Conservation (phyloP, 2,888 invertebrate species). For the Oscheius sp. region DNA sequence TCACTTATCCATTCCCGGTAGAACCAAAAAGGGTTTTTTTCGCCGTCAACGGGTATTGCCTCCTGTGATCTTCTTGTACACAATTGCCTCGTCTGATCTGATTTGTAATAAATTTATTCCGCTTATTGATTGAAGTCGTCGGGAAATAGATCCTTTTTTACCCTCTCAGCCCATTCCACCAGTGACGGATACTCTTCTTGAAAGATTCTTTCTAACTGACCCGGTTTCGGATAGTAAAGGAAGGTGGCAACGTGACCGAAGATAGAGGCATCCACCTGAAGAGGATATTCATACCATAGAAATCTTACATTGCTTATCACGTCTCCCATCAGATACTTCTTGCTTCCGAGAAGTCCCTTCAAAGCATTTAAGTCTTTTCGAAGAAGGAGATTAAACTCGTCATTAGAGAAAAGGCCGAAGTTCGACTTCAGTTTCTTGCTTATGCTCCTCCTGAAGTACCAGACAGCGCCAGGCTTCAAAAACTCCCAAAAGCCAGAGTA, state of each 20-base stretch:
- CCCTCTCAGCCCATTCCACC: slow-evolving; percentile 7
- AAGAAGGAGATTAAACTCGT: slow-evolving; percentile 34
- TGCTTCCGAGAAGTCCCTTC: slow-evolving; percentile 87
- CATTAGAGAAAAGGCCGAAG: slow-evolving; percentile 31
- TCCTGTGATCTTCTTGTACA: slow-evolving; percentile 11
- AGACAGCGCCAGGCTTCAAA: not conserved
- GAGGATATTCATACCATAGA: too few species aligned
- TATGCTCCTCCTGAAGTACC: slow-evolving; percentile 8
- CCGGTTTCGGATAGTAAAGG: slow-evolving; percentile 4
- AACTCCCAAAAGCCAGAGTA: too few species aligned
- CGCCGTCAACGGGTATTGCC: not conserved
- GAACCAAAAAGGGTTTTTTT: not conserved
- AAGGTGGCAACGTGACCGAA: slow-evolving; percentile 29
- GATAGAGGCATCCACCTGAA: slow-evolving; percentile 27
- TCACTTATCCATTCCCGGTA: not conserved
- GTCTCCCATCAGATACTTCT: slow-evolving; percentile 93
- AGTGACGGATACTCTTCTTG: slow-evolving; percentile 12
- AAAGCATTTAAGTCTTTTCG: slow-evolving; percentile 85
- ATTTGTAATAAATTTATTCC: too few species aligned
- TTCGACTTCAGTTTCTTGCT: slow-evolving; percentile 2
- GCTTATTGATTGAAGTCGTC: slow-evolving; percentile 13
- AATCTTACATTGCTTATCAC: slow-evolving; percentile 76
- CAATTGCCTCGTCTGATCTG: not conserved
- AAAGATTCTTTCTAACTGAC: not conserved
- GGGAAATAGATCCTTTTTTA: slow-evolving; percentile 11